Evolutionary conservation across 2,113 vertebrate species (phyloP), one percentile per base, ranked within the genome.

Genomic region (Butorides virescens): DNA sequence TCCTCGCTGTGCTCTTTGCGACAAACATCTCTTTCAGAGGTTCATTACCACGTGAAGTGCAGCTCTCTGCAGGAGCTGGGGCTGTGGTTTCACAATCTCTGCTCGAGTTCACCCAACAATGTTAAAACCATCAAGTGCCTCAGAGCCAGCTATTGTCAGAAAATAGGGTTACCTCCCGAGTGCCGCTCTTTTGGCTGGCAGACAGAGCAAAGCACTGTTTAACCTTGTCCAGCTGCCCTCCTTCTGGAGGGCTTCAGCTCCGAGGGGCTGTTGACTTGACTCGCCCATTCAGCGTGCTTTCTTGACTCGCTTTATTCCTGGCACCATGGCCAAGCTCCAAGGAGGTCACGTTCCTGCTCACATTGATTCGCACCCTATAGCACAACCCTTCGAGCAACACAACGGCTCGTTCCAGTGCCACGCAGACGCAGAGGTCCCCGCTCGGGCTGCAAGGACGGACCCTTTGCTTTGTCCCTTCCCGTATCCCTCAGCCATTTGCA

Each of bases 391-490:
- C 26, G 27, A 65, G 27, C 20, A 37, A 7, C 11, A 9, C 37
- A n/a, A 7, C 1, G 0, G 21, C 68, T 91, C 53, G 4, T 26
- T 59, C 50, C 32, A 15, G 47, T 8, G 67, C 42, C 2, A 1
- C 36, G 8, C 6, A 9, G 47, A 21, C 7, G n/a, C 49, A 18
- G 36, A 70, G 55, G n/a, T 59, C 55, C 59, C 59, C 15, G 4
- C 20, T 18, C 0, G 0, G 61, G 34, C 37, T 39, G 62, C 0
- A 0, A 61, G 84, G 62, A 6, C 13, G 15, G 30, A 27, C 46
- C 27, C 25, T 86, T 58, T 16, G 7, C 50, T 77, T 74, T 5
- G 1, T 56, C 59, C 44, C 25, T 55, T 58, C 71, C 68, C 1
- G 0, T 3, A 15, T 68, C 90, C 87, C 62, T 72, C 62, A 46